Evolutionary conservation across 2,113 vertebrate genomes (phyloP).

Genomic region (Scartelaos histophorus): DNA sequence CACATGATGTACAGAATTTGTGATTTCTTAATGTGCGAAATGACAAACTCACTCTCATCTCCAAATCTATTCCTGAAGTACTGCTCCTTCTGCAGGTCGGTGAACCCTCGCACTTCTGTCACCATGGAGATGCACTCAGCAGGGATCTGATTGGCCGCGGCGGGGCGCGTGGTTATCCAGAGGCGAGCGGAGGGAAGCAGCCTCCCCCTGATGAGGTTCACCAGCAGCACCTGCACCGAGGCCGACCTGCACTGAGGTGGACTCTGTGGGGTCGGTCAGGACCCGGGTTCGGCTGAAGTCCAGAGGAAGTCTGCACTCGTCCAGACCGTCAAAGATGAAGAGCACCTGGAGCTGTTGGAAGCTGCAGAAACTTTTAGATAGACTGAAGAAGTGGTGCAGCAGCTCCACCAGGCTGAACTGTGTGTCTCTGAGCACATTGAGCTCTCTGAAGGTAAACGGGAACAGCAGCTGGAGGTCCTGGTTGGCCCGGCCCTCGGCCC

Average conservation of each 20-base stretch:
- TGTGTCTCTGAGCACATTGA: conserved; percentile 5
- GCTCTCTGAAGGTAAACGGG: conserved; percentile 22
- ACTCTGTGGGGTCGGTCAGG: conserved; percentile 5
- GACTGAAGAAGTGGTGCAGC: conserved; percentile 23
- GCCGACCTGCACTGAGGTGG: conserved; percentile 2
- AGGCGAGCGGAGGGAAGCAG: conserved; percentile 15
- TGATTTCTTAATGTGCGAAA: conserved; percentile 24
- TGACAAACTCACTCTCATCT: not conserved
- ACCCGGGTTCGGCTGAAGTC: conserved; percentile 4
- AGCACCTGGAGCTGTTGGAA: too few relatives aligned
- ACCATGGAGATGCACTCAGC: conserved; percentile 17
- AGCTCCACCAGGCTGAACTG: conserved; percentile 25
- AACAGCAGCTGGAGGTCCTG: conserved; percentile 19
- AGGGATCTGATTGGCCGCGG: conserved; percentile 32
- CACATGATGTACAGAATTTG: conserved; percentile 36
- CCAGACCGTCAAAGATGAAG: too few relatives aligned
- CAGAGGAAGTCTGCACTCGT: conserved; percentile 17
- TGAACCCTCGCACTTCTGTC: conserved; percentile 31
- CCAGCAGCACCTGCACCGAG: conserved; percentile 16
- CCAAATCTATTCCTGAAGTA: conserved; percentile 23
- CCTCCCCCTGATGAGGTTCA: conserved; percentile 21
- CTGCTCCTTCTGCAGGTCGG: conserved; percentile 15
- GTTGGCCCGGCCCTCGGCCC: conserved; percentile 27
- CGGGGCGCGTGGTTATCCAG: conserved; percentile 27
- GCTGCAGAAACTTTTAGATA: conserved; percentile 4